phyloP scores from a whole-genome alignment of 2,888 invertebrate genomes.

The Apamea epomidion region DNA sequence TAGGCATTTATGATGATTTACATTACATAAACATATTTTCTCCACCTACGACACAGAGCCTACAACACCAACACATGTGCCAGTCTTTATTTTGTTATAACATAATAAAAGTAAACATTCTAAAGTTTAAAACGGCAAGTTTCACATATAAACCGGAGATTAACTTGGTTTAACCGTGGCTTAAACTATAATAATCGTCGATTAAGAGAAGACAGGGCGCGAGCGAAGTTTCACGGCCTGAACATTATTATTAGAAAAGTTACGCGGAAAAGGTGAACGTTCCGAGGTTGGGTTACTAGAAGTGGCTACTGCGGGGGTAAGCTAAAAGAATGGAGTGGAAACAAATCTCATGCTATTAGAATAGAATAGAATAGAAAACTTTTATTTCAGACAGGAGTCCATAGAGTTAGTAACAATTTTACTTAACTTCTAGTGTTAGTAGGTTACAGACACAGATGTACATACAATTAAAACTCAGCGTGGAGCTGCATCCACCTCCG shows the following conservation, averaged over 20 bases:
- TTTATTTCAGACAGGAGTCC: too few relatives aligned
- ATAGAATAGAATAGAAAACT: too few relatives aligned
- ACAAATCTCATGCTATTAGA: background rate
- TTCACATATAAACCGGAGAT: constrained; percentile 56
- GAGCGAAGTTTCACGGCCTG: constrained; percentile 37
- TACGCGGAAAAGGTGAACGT: constrained; percentile 51
- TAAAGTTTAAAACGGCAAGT: constrained; percentile 38
- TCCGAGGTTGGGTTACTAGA: constrained; percentile 35
- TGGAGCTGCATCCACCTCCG: too few relatives aligned
- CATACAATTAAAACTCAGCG: too few relatives aligned
- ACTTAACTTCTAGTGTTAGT: too few relatives aligned
- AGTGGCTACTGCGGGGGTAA: background rate
- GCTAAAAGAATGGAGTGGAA: background rate
- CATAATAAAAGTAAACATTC: constrained; percentile 25
- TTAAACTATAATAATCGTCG: constrained; percentile 64
- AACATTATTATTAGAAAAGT: constrained; percentile 68
- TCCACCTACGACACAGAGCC: too few relatives aligned
- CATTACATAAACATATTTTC: too few relatives aligned
- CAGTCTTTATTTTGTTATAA: background rate
- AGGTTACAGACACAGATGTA: too few relatives aligned
- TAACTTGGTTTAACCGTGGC: constrained; percentile 39
- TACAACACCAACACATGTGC: background rate
- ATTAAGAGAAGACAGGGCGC: constrained; percentile 54
- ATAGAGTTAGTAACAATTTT: too few relatives aligned
- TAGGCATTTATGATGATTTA: too few relatives aligned